phyloP scores from a whole-genome alignment of 2,797 vertebrate species.

The Galagoides demidoff region DNA sequence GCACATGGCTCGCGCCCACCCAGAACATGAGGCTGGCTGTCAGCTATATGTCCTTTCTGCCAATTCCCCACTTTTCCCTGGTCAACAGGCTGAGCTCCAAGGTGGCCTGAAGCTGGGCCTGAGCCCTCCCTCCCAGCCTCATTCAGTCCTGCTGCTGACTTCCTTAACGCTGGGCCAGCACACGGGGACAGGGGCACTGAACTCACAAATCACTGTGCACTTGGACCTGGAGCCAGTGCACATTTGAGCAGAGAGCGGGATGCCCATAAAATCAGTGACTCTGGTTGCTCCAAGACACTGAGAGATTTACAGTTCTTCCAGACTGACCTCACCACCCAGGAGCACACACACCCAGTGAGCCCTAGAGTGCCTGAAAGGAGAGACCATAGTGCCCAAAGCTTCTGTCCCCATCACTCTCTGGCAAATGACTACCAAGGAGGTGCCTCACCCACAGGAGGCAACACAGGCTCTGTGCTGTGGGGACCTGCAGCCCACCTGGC shows the following conservation, averaged over 20 bases:
- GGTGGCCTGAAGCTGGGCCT: slow-evolving; percentile 63
- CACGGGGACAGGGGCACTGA: background rate
- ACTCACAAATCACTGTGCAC: background rate
- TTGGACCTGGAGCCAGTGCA: background rate
- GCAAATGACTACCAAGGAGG: background rate
- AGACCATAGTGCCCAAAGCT: background rate
- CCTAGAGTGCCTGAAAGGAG: background rate
- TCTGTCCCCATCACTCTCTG: background rate
- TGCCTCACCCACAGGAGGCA: background rate
- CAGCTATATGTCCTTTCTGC: slow-evolving; percentile 50
- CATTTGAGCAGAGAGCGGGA: background rate
- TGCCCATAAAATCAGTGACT: background rate
- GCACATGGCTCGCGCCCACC: background rate
- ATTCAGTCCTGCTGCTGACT: slow-evolving; percentile 61
- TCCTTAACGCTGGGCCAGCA: background rate
- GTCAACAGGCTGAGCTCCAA: slow-evolving; percentile 67
- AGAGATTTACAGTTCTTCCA: background rate
- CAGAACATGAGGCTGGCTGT: slow-evolving; percentile 34
- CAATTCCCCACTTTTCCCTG: slow-evolving; percentile 78
- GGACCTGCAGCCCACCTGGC: background rate
- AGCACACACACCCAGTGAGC: background rate
- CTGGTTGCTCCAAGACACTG: background rate
- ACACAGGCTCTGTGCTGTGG: rapidly evolving
- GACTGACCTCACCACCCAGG: too few relatives aligned
- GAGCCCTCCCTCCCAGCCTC: slow-evolving; percentile 52